These are phyloP conservation scores for Schizopygopsis pylzovi DNA, from an alignment of 2,797 vertebrate genomes.

Conservation along the genomic window DNA sequence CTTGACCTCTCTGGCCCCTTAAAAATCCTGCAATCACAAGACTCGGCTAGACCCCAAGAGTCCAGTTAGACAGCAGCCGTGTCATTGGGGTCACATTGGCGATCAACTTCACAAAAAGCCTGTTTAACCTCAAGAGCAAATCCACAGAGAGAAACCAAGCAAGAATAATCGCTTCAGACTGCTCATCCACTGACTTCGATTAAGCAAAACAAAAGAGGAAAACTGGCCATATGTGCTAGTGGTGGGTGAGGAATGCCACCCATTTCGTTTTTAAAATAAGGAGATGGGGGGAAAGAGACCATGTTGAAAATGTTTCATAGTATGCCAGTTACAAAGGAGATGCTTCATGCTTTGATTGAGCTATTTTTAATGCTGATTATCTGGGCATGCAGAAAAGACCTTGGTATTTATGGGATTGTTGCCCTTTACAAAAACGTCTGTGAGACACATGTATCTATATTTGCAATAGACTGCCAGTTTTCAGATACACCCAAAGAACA, in stretches of 20 bases:
- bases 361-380: conserved; percentile 52
- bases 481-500: conserved; percentile 32
- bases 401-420: conserved; percentile 37
- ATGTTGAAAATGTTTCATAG: conserved; percentile 47
- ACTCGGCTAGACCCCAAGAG: conserved; percentile 62
- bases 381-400: conserved; percentile 29
- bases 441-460: conserved; percentile 41
- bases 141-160: conserved; percentile 59
- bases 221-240: conserved; percentile 39
- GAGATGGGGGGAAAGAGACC: conserved; percentile 3
- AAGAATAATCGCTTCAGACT: conserved; percentile 63
- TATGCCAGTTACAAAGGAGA: conserved; percentile 37
- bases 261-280: conserved; percentile 44
- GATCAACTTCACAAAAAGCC: conserved; percentile 66
- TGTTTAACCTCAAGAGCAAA: conserved; percentile 65
- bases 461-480: conserved; percentile 47
- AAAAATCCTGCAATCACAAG: conserved; percentile 71
- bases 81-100: conserved; percentile 64
- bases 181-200: conserved; percentile 38
- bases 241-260: conserved; percentile 42
- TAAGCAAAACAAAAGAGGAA: conserved; percentile 23
- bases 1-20: conserved; percentile 71
- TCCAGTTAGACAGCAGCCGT: conserved; percentile 62
- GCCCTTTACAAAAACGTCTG: background rate
- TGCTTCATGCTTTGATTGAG: conserved; percentile 50